Percentiles rank a stretch among this genome's conserved stretches.
phyloP scores from a whole-genome alignment of 2,797 vertebrate species.

The Acanthornis magna region DNA sequence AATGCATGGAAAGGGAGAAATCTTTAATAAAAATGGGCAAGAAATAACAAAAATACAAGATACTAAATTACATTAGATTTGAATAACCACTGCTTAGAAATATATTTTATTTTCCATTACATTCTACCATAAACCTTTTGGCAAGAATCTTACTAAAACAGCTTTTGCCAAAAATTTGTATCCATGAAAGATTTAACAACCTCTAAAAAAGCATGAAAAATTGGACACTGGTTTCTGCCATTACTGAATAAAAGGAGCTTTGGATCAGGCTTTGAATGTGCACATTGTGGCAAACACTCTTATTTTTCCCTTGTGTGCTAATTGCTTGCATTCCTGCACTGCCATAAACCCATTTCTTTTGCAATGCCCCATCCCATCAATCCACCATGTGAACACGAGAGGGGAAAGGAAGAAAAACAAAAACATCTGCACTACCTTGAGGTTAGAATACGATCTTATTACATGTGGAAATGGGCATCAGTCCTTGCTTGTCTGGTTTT shows the following conservation, averaged over 20 bases:
- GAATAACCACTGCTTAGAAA: not conserved
- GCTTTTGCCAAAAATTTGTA: conserved; percentile 21
- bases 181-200: conserved; percentile 30
- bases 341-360: conserved; percentile 30
- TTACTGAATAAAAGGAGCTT: not conserved
- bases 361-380: not conserved
- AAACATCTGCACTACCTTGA: conserved; percentile 53
- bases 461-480: conserved; percentile 48
- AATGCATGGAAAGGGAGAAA: not conserved
- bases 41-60: not conserved
- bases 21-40: not conserved
- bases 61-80: not conserved
- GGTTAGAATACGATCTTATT: conserved; percentile 20
- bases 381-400: not conserved
- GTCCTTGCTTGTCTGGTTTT: conserved; percentile 57
- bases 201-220: conserved; percentile 22
- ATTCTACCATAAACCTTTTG: conserved; percentile 19
- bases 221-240: conserved; percentile 7
- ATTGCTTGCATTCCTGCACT: not conserved
- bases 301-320: conserved; percentile 39
- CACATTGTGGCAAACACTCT: conserved; percentile 8
- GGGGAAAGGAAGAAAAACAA: conserved; percentile 23
- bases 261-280: conserved; percentile 12
- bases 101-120: conserved; percentile 7
- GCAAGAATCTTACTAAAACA: not conserved